phyloP scores from a whole-genome alignment of 2,888 invertebrate species.

The Xylota segnis region DNA sequence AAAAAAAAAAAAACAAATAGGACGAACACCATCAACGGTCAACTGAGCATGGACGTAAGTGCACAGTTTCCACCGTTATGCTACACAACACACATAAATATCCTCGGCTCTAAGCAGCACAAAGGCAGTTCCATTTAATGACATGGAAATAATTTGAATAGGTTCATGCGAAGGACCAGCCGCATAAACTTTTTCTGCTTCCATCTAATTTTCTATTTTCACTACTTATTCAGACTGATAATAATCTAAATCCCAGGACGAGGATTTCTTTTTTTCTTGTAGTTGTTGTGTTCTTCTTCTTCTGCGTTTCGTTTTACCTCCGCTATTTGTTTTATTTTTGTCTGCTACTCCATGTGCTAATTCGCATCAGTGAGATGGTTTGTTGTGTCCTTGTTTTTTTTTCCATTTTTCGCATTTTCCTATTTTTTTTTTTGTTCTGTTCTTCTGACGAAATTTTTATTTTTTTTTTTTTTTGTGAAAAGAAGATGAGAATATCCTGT shows the following conservation, averaged over 20 bases:
- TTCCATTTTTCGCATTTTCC: constrained; percentile 15
- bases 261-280: not conserved
- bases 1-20: constrained; percentile 4
- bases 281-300: constrained; percentile 4
- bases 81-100: constrained; percentile 38
- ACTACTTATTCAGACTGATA: constrained; percentile 72
- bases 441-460: constrained; percentile 1
- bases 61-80: constrained; percentile 28
- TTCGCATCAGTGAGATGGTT: constrained; percentile 61
- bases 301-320: constrained; percentile 28
- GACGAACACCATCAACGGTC: constrained; percentile 16
- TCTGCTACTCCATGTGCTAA: constrained; percentile 71
- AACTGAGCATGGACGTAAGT: constrained; percentile 18
- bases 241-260: constrained; percentile 73
- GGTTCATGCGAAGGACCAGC: constrained; percentile 55
- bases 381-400: constrained; percentile 61
- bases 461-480: constrained; percentile 32
- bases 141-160: constrained; percentile 75
- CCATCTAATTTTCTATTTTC: constrained; percentile 74
- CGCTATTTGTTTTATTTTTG: constrained; percentile 68
- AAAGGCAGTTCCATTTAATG: constrained; percentile 67
- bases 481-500: constrained; percentile 61
- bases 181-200: constrained; percentile 62
- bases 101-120: constrained; percentile 20
- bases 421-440: constrained; percentile 15